Evolutionary conservation across 2,888 invertebrate species (phyloP), one percentile per base, ranked within the genome.

Genomic region (Platynereis dumerilii): DNA sequence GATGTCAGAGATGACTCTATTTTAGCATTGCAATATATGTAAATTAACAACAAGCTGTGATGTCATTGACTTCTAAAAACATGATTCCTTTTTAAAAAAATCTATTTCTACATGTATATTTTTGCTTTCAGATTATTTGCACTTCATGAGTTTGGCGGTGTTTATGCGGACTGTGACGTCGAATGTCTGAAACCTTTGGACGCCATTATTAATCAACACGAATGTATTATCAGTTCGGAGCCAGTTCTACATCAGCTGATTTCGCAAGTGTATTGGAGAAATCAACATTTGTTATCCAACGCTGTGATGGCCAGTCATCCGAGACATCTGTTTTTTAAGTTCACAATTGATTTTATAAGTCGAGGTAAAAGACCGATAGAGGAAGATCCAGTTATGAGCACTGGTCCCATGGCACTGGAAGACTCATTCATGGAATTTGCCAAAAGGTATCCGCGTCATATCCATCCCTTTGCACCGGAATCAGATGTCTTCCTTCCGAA

Each of bases 111-210:
- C 34, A 34, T 5, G 12, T 34, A 34, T 34, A 34, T 34, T 34
- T 12, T 34, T 34, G 5, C 34, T n/a, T 60, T 2, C 56, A 73
- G 82, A 12, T 73, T 68, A 28, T 69, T 71, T 52, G 58, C 72
- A 2, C 22, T 73, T 15, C 61, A 73, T 55, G 45, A 64, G 17
- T 72, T 59, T 62, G 73, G 73, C 7, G 73, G 73, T 3, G 59
- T 73, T 24, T 73, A 73, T 54, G 64, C 68, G 12, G 73, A 73
- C 57, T 27, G 72, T 15, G 73, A 73, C 42, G 61, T 67, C 56
- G 65, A 61, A 48, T 48, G 59, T 22, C 44, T 72, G 48, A 62
- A 66, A 42, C 67, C 71, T 1, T 57, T 73, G 27, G 69, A 71
- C 24, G 34, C 26, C 10, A 65, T 66, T 69, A 65, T 65, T 1